Conservation (phyloP, 1,140 invertebrate species). For the Ips nitidus region DNA sequence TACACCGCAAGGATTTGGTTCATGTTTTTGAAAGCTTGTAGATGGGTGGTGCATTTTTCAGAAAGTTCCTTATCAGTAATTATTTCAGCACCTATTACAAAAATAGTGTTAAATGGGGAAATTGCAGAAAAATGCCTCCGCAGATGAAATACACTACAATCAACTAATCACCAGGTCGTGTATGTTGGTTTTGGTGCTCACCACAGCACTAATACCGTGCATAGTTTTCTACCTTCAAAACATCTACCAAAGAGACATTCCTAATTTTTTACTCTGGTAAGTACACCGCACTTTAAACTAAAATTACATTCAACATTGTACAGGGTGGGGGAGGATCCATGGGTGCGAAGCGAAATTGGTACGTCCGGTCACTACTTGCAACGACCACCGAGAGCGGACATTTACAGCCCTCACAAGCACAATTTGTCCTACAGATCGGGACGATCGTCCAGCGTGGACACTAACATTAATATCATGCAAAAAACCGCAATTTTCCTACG, state of each 20-base stretch:
- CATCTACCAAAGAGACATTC: conserved; percentile 40
- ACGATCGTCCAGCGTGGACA: conserved; percentile 44
- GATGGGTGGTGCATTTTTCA: conserved; percentile 27
- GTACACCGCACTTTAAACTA: background rate
- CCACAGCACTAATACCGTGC: conserved; percentile 36
- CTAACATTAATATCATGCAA: conserved; percentile 27
- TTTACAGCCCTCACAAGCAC: conserved; percentile 32
- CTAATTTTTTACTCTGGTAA: conserved; percentile 50
- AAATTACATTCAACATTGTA: background rate
- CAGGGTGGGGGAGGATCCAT: conserved; percentile 48
- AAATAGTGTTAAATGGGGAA: background rate
- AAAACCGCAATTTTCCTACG: conserved; percentile 20
- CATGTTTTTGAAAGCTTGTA: conserved; percentile 41
- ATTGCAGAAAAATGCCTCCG: conserved; percentile 14
- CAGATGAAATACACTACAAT: conserved; percentile 29
- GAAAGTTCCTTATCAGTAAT: conserved; percentile 26
- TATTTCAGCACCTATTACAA: too few relatives aligned
- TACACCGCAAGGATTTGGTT: conserved; percentile 48
- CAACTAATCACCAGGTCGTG: conserved; percentile 31
- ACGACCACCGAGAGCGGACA: conserved; percentile 38
- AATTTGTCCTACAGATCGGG: conserved; percentile 40
- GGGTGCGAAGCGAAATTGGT: conserved; percentile 47
- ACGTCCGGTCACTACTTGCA: conserved; percentile 47
- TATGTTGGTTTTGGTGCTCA: conserved; percentile 33
- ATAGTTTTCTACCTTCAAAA: conserved; percentile 33